These are phyloP conservation scores for Arctopsyche grandis DNA, from an alignment of 1,140 invertebrate genomes.

Conservation along the genomic window DNA sequence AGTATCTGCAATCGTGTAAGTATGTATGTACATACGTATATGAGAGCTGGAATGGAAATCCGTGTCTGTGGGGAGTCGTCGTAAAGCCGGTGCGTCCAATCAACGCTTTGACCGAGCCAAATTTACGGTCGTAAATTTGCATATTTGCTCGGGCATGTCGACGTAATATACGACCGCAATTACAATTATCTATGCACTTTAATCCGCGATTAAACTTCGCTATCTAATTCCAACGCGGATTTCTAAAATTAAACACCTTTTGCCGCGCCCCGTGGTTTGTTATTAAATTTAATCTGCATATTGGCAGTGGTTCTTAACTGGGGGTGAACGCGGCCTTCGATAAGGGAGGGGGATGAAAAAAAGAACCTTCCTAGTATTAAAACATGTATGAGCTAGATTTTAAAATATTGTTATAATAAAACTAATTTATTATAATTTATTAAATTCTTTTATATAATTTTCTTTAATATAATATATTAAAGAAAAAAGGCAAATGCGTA, in stretches of 20 bases:
- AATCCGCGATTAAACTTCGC: slow-evolving; percentile 33
- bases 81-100: slow-evolving; percentile 33
- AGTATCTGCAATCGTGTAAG: too few relatives aligned
- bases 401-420: too few relatives aligned
- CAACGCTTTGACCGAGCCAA: slow-evolving; percentile 29
- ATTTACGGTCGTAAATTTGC: slow-evolving; percentile 37
- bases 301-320: too few relatives aligned
- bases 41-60: slow-evolving; percentile 7
- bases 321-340: too few relatives aligned
- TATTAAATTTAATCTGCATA: too few relatives aligned
- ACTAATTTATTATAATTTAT: too few relatives aligned
- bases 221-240: slow-evolving; percentile 27
- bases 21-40: not conserved
- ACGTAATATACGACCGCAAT: slow-evolving; percentile 30
- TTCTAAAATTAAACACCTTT: not conserved
- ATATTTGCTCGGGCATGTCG: slow-evolving; percentile 14
- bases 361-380: too few relatives aligned
- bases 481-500: too few relatives aligned
- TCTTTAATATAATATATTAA: too few relatives aligned
- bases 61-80: slow-evolving; percentile 13
- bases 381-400: too few relatives aligned
- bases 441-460: too few relatives aligned
- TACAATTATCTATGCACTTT: slow-evolving; percentile 45
- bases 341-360: too few relatives aligned
- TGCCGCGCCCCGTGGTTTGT: not conserved